Evolutionary conservation across 2,888 invertebrate species (phyloP).

Genomic region (Spodoptera picta): DNA sequence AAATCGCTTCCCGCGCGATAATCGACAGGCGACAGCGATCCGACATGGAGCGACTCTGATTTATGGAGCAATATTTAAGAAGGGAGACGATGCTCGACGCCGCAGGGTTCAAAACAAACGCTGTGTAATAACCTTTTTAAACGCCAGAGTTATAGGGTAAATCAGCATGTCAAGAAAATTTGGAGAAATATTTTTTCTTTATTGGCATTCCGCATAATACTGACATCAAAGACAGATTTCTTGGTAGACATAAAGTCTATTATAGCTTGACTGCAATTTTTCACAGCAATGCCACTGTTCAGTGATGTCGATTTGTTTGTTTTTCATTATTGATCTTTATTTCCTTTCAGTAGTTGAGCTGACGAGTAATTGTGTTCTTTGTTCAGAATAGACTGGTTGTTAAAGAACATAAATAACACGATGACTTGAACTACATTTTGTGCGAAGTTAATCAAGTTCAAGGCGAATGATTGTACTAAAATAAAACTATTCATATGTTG

Average conservation of each 20-base stretch:
- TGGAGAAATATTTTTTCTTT: constrained; percentile 36
- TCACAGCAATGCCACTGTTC: constrained; percentile 2
- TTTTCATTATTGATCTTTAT: not conserved
- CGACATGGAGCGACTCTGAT: constrained; percentile 69
- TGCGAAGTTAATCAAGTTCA: too few relatives aligned
- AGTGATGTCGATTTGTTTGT: constrained; percentile 1
- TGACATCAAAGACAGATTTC: constrained; percentile 27
- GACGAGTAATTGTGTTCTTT: too few relatives aligned
- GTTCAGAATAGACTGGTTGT: too few relatives aligned
- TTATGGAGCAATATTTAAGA: constrained; percentile 78
- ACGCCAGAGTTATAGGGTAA: constrained; percentile 46
- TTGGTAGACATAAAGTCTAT: constrained; percentile 11
- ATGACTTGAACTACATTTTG: too few relatives aligned
- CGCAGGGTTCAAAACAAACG: constrained; percentile 59
- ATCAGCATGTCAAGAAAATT: constrained; percentile 48
- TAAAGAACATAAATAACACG: too few relatives aligned
- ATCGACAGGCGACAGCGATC: constrained; percentile 81
- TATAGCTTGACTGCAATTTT: constrained; percentile 4
- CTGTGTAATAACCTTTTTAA: constrained; percentile 58
- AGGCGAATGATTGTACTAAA: too few relatives aligned
- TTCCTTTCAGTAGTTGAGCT: too few relatives aligned
- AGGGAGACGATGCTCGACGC: constrained; percentile 61
- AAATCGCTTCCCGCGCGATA: constrained; percentile 73
- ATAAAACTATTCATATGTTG: too few relatives aligned
- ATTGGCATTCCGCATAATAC: constrained; percentile 40